These are phyloP conservation scores for Leptinotarsa juncta DNA, from an alignment of 2,888 invertebrate species.

Conservation along the genomic window DNA sequence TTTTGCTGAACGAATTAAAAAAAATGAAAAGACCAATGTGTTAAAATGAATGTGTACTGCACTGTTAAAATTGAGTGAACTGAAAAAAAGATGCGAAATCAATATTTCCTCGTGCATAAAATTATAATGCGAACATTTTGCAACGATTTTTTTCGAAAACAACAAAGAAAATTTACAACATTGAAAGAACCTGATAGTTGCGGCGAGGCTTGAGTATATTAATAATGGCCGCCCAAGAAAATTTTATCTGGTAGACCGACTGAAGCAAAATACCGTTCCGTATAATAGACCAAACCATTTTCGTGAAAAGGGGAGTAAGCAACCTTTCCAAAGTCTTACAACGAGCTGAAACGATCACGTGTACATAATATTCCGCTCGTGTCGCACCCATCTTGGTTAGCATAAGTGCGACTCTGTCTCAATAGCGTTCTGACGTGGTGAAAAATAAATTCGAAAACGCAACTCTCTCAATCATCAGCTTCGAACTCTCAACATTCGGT, in stretches of 20 bases:
- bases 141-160: conserved; percentile 5
- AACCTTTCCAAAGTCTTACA: conserved; percentile 58
- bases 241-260: conserved; percentile 56
- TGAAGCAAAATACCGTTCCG: conserved; percentile 63
- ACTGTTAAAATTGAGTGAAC: not conserved
- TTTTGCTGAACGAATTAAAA: not conserved
- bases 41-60: not conserved
- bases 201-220: conserved; percentile 34
- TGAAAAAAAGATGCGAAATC: not conserved
- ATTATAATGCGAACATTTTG: not conserved
- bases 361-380: conserved; percentile 47
- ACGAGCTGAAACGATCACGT: conserved; percentile 58
- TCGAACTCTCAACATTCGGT: not conserved
- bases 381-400: conserved; percentile 32
- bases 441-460: conserved; percentile 47
- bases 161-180: conserved; percentile 19
- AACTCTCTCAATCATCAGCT: conserved; percentile 22
- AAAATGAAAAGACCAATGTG: not conserved
- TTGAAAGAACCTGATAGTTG: conserved; percentile 19
- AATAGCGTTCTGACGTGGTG: conserved; percentile 47
- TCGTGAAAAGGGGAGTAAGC: conserved; percentile 63
- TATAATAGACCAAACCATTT: conserved; percentile 64
- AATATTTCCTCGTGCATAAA: not conserved
- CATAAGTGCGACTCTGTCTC: conserved; percentile 50
- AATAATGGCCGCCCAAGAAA: conserved; percentile 54